Percentiles rank a stretch among this genome's conserved stretches.
Conservation (phyloP, 2,113 vertebrate species). For the Scomber colias region DNA sequence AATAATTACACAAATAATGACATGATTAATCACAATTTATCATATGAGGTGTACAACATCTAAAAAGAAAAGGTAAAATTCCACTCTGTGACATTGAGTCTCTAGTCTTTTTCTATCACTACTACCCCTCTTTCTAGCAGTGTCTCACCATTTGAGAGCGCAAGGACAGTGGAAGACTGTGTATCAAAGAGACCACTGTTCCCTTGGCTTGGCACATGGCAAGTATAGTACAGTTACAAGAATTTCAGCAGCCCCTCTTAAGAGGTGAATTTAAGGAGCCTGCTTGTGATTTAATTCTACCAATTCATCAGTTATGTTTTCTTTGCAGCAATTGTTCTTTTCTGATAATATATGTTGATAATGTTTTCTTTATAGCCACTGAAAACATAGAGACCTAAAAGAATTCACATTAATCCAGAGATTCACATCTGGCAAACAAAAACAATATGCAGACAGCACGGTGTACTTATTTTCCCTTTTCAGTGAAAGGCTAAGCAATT, state of each 20-base stretch:
- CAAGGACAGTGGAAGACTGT: constrained; percentile 16
- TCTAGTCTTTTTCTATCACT: constrained; percentile 23
- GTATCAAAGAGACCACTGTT: constrained; percentile 69
- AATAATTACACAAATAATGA: neutral
- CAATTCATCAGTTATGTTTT: neutral
- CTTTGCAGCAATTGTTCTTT: constrained; percentile 18
- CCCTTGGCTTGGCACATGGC: constrained; percentile 65
- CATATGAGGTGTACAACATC: constrained; percentile 30
- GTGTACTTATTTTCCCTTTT: constrained; percentile 42
- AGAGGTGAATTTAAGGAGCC: constrained; percentile 6
- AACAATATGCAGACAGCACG: neutral
- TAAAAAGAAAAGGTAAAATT: constrained; percentile 47
- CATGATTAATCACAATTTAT: constrained; percentile 26
- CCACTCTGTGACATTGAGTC: constrained; percentile 25
- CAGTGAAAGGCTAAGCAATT: constrained; percentile 50
- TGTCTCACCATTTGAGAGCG: constrained; percentile 29
- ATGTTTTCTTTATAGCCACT: neutral
- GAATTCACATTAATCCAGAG: constrained; percentile 43
- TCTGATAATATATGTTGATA: neutral
- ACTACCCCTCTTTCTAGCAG: constrained; percentile 18
- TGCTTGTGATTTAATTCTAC: constrained; percentile 9
- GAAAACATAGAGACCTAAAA: neutral
- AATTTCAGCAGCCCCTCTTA: constrained; percentile 25
- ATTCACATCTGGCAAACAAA: constrained; percentile 55
- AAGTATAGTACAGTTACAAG: constrained; percentile 46